Evolutionary conservation across 2,797 vertebrate genomes (phyloP).

Genomic region (Catamblyrhynchus diadema): DNA sequence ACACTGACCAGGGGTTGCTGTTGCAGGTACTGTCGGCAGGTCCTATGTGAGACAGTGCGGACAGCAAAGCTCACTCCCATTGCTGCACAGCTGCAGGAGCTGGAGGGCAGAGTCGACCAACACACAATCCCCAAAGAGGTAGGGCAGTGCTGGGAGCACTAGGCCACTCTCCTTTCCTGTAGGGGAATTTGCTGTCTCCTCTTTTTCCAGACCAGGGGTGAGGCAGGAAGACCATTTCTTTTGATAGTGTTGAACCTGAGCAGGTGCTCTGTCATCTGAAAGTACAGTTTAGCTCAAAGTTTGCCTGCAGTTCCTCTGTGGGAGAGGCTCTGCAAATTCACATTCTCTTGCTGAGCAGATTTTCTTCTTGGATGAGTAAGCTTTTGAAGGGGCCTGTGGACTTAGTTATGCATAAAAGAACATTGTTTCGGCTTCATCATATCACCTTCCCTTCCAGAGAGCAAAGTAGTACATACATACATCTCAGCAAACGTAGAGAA

Average conservation of each 20-base stretch:
- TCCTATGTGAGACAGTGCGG: slow-evolving; percentile 92
- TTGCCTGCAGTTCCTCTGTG: neutral
- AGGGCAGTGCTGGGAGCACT: neutral
- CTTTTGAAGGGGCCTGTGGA: neutral
- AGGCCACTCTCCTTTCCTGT: neutral
- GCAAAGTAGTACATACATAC: neutral
- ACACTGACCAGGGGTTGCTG: neutral
- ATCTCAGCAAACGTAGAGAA: neutral
- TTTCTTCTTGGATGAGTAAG: neutral
- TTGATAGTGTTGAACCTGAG: neutral
- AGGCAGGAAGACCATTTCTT: neutral
- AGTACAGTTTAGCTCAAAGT: neutral
- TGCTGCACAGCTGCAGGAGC: slow-evolving; percentile 90
- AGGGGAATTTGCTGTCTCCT: neutral
- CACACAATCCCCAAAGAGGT: slow-evolving; percentile 95
- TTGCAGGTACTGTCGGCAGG: slow-evolving; percentile 90
- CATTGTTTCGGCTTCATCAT: neutral
- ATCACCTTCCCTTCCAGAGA: neutral
- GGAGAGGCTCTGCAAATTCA: neutral
- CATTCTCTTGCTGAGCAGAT: neutral
- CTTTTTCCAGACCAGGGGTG: neutral
- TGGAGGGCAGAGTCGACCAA: slow-evolving; percentile 90
- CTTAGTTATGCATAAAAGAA: neutral
- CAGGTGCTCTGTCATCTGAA: neutral
- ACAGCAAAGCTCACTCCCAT: slow-evolving; percentile 92